A percentile compares a stretch with the other conserved stretches of the same genome.
Evolutionary conservation across 2,113 vertebrate species (phyloP).

Genomic region (Butastur rufipennis): DNA sequence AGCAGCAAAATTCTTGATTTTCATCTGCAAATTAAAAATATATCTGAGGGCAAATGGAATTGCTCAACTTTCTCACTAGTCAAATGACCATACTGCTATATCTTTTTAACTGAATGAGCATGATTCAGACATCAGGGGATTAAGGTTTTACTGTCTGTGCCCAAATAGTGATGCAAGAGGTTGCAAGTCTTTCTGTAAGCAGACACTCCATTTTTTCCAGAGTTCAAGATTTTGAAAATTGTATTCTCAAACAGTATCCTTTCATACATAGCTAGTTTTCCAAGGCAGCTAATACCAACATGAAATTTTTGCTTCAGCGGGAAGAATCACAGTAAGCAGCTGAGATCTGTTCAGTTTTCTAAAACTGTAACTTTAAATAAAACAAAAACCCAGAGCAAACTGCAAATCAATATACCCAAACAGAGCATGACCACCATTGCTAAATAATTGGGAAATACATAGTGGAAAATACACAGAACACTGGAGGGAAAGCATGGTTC

Average conservation of each 20-base stretch:
- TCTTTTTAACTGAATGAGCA: not conserved
- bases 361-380: not conserved
- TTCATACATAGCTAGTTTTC: not conserved
- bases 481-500: not conserved
- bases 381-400: not conserved
- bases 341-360: not conserved
- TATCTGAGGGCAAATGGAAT: not conserved
- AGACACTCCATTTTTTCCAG: not conserved
- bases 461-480: not conserved
- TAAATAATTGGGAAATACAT: not conserved
- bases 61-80: not conserved
- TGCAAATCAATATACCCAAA: not conserved
- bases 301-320: not conserved
- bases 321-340: not conserved
- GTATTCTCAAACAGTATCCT: not conserved
- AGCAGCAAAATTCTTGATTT: not conserved
- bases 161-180: not conserved
- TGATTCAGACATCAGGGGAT: not conserved
- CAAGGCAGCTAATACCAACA: not conserved
- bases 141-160: not conserved
- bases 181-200: not conserved
- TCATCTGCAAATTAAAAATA: not conserved
- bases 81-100: not conserved
- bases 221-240: not conserved
- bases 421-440: not conserved